Percentiles rank a stretch among this genome's conserved stretches.
These are phyloP conservation scores for Hippopotamyrus pictus DNA, from an alignment of 2,797 vertebrate genomes.

Conservation along the genomic window DNA sequence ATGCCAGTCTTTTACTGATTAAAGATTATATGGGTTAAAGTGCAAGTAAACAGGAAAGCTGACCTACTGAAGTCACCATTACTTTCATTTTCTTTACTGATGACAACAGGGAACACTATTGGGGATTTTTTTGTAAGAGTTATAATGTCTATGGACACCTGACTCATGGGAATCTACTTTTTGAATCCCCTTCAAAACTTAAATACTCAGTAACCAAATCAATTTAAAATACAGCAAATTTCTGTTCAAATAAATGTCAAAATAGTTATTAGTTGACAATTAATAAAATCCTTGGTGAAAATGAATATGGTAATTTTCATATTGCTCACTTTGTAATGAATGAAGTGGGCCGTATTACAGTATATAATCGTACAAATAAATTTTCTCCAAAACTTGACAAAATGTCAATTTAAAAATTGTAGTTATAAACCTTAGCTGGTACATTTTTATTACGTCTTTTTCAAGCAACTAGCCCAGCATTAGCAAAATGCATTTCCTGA, in stretches of 20 bases:
- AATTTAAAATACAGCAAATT: neutral
- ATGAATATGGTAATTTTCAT: neutral
- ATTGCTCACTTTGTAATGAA: neutral
- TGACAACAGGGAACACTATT: constrained; percentile 21
- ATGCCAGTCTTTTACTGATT: constrained; percentile 7
- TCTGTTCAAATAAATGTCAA: neutral
- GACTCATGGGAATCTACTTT: neutral
- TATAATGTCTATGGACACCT: neutral
- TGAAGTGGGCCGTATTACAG: neutral
- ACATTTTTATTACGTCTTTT: neutral
- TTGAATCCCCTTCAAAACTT: neutral
- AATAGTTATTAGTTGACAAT: neutral
- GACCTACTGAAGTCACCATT: constrained; percentile 23
- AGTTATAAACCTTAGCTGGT: neutral
- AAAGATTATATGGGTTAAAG: constrained; percentile 30
- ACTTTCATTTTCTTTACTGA: constrained; percentile 33
- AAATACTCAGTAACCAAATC: neutral
- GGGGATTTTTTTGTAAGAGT: neutral
- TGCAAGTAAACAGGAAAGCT: constrained; percentile 35
- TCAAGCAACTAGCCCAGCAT: neutral
- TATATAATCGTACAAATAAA: neutral
- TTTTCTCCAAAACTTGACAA: neutral
- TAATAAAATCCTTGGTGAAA: neutral
- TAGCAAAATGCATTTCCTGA: neutral
- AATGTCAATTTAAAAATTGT: neutral